Conservation (phyloP, 64 coral and sea anemone genomes). For the Anthopleura sola region DNA sequence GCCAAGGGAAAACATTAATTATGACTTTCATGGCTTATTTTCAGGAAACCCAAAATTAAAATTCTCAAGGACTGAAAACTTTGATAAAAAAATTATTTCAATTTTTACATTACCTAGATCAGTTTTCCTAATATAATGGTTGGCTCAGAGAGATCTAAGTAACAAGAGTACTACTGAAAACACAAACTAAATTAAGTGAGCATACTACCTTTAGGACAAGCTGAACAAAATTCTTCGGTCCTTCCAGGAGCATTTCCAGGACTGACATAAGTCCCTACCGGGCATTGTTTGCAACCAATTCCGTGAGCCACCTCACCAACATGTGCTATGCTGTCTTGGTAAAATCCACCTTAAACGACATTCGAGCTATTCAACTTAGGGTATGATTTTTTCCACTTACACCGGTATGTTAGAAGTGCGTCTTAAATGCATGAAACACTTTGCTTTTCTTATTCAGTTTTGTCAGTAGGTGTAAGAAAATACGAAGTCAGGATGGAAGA, state of each 20-base stretch:
- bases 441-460: too few relatives aligned
- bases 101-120: too few relatives aligned
- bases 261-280: slow-evolving; percentile 36
- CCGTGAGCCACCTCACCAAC: background rate
- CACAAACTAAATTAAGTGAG: too few relatives aligned
- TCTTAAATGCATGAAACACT: too few relatives aligned
- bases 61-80: too few relatives aligned
- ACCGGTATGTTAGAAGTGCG: too few relatives aligned
- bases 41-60: too few relatives aligned
- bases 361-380: too few relatives aligned
- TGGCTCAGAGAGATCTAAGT: background rate
- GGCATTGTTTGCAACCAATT: slow-evolving; percentile 39
- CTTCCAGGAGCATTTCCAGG: slow-evolving; percentile 37
- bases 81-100: too few relatives aligned
- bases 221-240: slow-evolving; percentile 4
- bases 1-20: background rate
- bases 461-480: slow-evolving; percentile 4
- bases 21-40: too few relatives aligned
- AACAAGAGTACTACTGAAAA: too few relatives aligned
- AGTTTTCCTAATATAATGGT: background rate
- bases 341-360: slow-evolving; percentile 30
- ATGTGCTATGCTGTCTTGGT: slow-evolving; percentile 35
- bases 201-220: slow-evolving; percentile 30
- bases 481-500: background rate
- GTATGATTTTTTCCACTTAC: too few relatives aligned